phyloP scores from a whole-genome alignment of 2,113 vertebrate genomes.

The pig (Sus scrofa) region DNA sequence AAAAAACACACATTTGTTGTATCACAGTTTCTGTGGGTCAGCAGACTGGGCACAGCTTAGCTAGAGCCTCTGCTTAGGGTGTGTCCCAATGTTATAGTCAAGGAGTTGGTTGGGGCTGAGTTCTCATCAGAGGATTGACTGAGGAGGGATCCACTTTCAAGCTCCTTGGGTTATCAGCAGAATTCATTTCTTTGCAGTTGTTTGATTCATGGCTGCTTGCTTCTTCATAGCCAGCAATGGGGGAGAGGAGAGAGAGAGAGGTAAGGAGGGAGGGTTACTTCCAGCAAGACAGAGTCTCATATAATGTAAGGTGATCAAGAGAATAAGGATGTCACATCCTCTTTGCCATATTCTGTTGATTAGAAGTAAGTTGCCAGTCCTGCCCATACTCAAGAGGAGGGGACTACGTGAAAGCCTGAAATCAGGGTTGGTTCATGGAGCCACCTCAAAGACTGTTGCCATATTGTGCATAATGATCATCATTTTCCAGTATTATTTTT shows the following conservation, averaged over 20 bases:
- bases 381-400: neutral
- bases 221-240: neutral
- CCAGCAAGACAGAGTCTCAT: neutral
- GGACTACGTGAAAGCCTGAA: rapidly evolving
- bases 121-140: neutral
- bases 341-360: neutral
- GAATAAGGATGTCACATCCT: neutral
- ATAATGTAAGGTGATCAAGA: neutral
- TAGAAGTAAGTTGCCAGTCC: neutral
- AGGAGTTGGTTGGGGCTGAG: neutral
- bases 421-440: rapidly evolving
- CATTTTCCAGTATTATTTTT: neutral
- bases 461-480: rapidly evolving
- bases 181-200: neutral
- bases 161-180: neutral
- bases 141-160: neutral
- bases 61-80: neutral
- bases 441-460: neutral
- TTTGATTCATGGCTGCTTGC: neutral
- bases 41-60: neutral
- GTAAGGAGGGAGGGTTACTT: neutral
- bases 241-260: neutral
- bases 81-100: neutral
- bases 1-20: neutral
- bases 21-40: neutral